Conservation (phyloP, 2,113 vertebrate species). For the Hemibagrus wyckioides region DNA sequence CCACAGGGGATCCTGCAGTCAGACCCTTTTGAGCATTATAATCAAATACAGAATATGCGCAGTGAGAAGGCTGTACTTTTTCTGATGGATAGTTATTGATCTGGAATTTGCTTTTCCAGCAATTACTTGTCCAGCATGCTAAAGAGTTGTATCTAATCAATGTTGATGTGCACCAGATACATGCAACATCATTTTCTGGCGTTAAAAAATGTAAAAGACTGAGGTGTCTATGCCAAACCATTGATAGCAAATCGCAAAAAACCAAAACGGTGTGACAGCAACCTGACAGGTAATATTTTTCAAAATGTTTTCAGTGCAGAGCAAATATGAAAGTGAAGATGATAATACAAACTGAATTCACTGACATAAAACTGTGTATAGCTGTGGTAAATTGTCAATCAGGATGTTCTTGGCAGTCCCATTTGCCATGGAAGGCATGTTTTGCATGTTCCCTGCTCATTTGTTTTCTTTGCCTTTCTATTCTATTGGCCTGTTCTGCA, state of each 20-base stretch:
- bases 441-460: slow-evolving; percentile 7
- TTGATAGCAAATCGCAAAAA: slow-evolving; percentile 42
- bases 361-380: slow-evolving; percentile 7
- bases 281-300: slow-evolving; percentile 25
- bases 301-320: background rate
- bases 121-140: slow-evolving; percentile 41
- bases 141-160: slow-evolving; percentile 49
- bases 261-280: slow-evolving; percentile 25
- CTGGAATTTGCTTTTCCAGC: slow-evolving; percentile 29
- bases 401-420: background rate
- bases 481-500: background rate
- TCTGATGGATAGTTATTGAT: slow-evolving; percentile 60
- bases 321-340: slow-evolving; percentile 13
- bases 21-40: background rate
- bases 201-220: slow-evolving; percentile 19
- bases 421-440: background rate
- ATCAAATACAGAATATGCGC: slow-evolving; percentile 40
- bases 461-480: background rate
- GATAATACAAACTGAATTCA: background rate
- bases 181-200: slow-evolving; percentile 49
- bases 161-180: slow-evolving; percentile 45
- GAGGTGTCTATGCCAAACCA: slow-evolving; percentile 14
- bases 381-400: background rate
- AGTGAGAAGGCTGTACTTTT: slow-evolving; percentile 17
- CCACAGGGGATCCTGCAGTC: background rate